phyloP scores from a whole-genome alignment of 2,888 invertebrate genomes.

The Cynaeus angustus region DNA sequence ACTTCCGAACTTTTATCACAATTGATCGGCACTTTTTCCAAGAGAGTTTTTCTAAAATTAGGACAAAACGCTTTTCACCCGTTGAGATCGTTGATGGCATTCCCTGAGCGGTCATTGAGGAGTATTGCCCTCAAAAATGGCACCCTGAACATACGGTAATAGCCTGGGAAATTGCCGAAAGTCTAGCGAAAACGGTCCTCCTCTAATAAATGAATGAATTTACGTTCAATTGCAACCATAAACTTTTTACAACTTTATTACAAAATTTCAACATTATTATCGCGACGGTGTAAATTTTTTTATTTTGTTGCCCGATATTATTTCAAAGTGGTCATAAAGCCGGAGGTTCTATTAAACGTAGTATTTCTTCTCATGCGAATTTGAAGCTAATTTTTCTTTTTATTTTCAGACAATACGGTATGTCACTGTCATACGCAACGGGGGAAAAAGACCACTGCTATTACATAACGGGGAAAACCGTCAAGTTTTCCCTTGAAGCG shows the following conservation, averaged over 20 bases:
- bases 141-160: constrained; percentile 59
- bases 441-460: constrained; percentile 32
- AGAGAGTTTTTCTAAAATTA: constrained; percentile 52
- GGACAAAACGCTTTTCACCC: constrained; percentile 55
- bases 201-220: constrained; percentile 49
- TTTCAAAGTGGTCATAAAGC: background rate
- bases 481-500: constrained; percentile 48
- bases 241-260: constrained; percentile 30
- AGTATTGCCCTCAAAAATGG: constrained; percentile 61
- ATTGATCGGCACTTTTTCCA: constrained; percentile 36
- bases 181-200: constrained; percentile 38
- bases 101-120: constrained; percentile 61
- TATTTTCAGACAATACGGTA: constrained; percentile 59
- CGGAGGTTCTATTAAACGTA: background rate
- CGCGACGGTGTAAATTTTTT: background rate
- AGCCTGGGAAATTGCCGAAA: constrained; percentile 52
- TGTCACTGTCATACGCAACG: constrained; percentile 63
- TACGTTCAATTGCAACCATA: constrained; percentile 31
- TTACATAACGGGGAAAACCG: constrained; percentile 46
- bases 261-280: constrained; percentile 15
- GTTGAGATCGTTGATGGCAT: constrained; percentile 56
- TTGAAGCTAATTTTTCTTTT: constrained; percentile 60
- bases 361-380: constrained; percentile 18
- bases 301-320: background rate
- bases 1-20: constrained; percentile 7